phyloP scores from a whole-genome alignment of 1,140 invertebrate species.

The Drosophila watanabei region DNA sequence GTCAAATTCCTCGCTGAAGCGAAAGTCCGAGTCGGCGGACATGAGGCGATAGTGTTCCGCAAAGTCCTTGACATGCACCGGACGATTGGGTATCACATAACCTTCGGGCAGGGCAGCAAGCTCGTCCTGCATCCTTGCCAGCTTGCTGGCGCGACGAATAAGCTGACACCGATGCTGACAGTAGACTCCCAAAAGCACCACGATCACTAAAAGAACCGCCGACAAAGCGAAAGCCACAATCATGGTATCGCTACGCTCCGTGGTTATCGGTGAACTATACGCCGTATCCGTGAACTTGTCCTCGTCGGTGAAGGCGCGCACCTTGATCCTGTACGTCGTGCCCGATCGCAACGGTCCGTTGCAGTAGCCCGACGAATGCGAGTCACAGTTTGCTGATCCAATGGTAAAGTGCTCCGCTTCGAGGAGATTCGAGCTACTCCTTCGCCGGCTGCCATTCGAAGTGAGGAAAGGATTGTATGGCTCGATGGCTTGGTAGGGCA shows the following conservation, averaged over 20 bases:
- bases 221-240: slow-evolving; percentile 33
- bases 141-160: slow-evolving; percentile 88
- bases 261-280: slow-evolving; percentile 94
- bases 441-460: slow-evolving; percentile 74
- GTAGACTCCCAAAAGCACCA: slow-evolving; percentile 85
- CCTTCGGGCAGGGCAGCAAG: slow-evolving; percentile 91
- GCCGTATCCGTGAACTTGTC: slow-evolving; percentile 97
- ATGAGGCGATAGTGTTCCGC: slow-evolving; percentile 96
- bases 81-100: slow-evolving; percentile 93
- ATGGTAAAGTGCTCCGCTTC: slow-evolving; percentile 92
- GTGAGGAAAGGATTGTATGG: slow-evolving; percentile 95
- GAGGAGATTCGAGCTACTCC: slow-evolving; percentile 77
- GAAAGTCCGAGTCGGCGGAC: slow-evolving; percentile 99
- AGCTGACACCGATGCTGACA: slow-evolving; percentile 87
- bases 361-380: slow-evolving; percentile 91
- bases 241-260: slow-evolving; percentile 87
- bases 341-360: slow-evolving; percentile 96
- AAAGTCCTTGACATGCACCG: slow-evolving; percentile 96
- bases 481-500: slow-evolving; percentile 96
- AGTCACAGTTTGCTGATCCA: slow-evolving; percentile 92
- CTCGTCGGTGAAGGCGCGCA: slow-evolving; percentile 95
- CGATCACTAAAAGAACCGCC: slow-evolving; percentile 71
- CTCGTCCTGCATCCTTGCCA: slow-evolving; percentile 88
- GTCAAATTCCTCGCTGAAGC: slow-evolving; percentile 99
- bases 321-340: slow-evolving; percentile 95